Evolutionary conservation across 2,797 vertebrate species (phyloP).

Genomic region (Crocidura indochinensis): DNA sequence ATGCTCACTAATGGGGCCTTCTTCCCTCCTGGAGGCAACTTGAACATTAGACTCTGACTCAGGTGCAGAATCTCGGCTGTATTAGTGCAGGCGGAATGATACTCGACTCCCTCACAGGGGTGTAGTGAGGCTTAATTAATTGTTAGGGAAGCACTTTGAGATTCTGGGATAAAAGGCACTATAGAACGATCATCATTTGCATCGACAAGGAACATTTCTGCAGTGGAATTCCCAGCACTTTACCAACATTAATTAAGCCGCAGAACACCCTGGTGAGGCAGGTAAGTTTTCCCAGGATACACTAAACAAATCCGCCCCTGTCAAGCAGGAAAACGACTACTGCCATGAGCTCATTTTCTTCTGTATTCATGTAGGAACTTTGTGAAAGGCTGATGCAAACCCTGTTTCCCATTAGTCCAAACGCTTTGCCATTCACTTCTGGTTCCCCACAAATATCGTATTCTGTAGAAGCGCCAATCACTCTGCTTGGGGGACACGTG

Average conservation of each 20-base stretch:
- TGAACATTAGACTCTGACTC: slow-evolving; percentile 81
- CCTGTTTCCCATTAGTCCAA: slow-evolving; percentile 81
- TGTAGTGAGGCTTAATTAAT: slow-evolving; percentile 85
- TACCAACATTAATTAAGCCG: slow-evolving; percentile 87
- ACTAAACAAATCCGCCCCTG: slow-evolving; percentile 78
- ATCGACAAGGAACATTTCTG: slow-evolving; percentile 85
- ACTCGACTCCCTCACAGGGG: slow-evolving; percentile 77
- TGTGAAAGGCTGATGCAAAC: slow-evolving; percentile 78
- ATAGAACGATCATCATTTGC: slow-evolving; percentile 85
- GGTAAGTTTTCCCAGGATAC: slow-evolving; percentile 85
- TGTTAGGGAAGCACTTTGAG: slow-evolving; percentile 84
- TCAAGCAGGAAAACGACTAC: slow-evolving; percentile 55
- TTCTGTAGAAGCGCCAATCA: slow-evolving; percentile 87
- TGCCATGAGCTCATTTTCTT: slow-evolving; percentile 68
- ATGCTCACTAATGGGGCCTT: slow-evolving; percentile 81
- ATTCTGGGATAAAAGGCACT: slow-evolving; percentile 85
- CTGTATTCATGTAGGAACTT: slow-evolving; percentile 78
- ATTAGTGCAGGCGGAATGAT: slow-evolving; percentile 61
- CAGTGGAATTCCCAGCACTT: slow-evolving; percentile 82
- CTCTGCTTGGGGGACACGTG: slow-evolving; percentile 89
- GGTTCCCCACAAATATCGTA: slow-evolving; percentile 88
- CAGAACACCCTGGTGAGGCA: slow-evolving; percentile 80
- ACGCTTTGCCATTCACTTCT: slow-evolving; percentile 85
- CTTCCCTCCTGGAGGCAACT: slow-evolving; percentile 80
- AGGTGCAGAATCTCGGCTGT: slow-evolving; percentile 65